phyloP scores from a whole-genome alignment of 2,113 vertebrate species.

The Chiloscyllium plagiosum region DNA sequence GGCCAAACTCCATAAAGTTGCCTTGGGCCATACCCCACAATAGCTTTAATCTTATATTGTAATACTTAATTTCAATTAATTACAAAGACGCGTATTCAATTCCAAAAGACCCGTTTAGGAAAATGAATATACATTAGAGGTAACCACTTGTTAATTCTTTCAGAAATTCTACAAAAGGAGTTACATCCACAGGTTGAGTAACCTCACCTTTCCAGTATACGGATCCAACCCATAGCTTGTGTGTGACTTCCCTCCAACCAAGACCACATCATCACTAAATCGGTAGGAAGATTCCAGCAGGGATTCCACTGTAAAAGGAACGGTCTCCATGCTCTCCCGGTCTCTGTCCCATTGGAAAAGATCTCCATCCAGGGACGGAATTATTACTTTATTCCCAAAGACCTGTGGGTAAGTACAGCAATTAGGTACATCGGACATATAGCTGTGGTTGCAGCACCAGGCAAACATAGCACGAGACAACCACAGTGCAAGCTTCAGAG shows the following conservation, averaged over 20 bases:
- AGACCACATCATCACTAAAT: slow-evolving; percentile 86
- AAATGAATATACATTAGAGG: too few relatives aligned
- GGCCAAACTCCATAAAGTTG: too few relatives aligned
- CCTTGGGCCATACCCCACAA: too few relatives aligned
- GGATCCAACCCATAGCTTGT: slow-evolving; percentile 88
- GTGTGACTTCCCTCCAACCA: slow-evolving; percentile 90
- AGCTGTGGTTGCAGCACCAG: background rate
- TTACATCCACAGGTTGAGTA: background rate
- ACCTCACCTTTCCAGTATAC: slow-evolving; percentile 81
- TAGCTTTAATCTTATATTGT: too few relatives aligned
- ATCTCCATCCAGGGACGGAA: slow-evolving; percentile 91
- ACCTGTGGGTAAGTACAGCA: slow-evolving; percentile 58
- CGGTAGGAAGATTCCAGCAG: slow-evolving; percentile 92
- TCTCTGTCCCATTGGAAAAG: slow-evolving; percentile 97
- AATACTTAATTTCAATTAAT: too few relatives aligned
- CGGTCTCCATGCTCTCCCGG: slow-evolving; percentile 89
- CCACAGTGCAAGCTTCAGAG: background rate
- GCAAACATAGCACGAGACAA: too few relatives aligned
- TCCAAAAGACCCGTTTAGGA: background rate
- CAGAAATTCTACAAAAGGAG: background rate
- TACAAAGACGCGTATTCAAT: background rate
- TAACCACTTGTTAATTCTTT: background rate
- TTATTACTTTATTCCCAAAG: slow-evolving; percentile 95
- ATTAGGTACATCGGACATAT: background rate
- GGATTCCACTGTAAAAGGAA: slow-evolving; percentile 95